Conservation (phyloP, 2,113 vertebrate genomes). For the Callithrix jacchus region DNA sequence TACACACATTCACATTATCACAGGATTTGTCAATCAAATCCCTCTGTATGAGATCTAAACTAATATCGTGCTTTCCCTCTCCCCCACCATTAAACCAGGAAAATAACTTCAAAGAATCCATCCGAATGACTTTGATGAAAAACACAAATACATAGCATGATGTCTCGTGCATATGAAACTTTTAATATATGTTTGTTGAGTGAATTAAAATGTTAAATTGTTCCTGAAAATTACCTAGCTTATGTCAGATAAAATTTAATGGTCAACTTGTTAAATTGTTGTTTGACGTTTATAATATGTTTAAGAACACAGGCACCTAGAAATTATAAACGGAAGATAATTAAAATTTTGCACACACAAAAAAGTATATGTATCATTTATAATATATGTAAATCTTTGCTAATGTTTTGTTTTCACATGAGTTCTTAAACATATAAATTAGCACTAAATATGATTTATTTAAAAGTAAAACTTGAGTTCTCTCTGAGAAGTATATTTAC, state of each 20-base stretch:
- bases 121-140: background rate
- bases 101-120: background rate
- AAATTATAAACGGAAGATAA: background rate
- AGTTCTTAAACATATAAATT: constrained; percentile 32
- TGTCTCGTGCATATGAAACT: background rate
- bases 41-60: background rate
- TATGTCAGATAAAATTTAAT: constrained; percentile 23
- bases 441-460: constrained; percentile 33
- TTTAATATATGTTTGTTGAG: background rate
- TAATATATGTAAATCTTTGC: background rate
- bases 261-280: background rate
- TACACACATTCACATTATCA: background rate
- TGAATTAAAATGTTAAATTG: background rate
- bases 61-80: background rate
- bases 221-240: background rate
- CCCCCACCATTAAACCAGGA: background rate
- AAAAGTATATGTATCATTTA: background rate
- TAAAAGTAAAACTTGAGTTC: constrained; percentile 51
- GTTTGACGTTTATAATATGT: background rate
- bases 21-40: background rate
- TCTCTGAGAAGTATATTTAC: constrained; percentile 27
- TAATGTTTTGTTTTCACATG: constrained; percentile 21
- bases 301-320: background rate
- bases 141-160: constrained; percentile 3
- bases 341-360: background rate